phyloP scores from a whole-genome alignment of 2,888 invertebrate genomes.

The Axea sp. region DNA sequence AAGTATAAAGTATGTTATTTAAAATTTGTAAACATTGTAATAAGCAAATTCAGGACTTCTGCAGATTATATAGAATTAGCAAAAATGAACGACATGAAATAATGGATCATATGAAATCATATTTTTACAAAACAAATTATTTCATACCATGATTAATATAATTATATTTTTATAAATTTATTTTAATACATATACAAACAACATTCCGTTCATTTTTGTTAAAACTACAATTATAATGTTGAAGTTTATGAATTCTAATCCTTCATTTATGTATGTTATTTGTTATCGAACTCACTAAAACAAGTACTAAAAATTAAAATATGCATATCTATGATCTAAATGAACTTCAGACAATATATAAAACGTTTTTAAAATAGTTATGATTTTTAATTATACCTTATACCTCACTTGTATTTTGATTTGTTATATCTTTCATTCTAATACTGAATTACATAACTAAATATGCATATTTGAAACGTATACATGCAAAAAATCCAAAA shows the following conservation, averaged over 20 bases:
- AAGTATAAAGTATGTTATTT: no score
- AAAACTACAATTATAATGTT: conserved; percentile 73
- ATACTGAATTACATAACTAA: no score
- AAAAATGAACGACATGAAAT: conserved; percentile 44
- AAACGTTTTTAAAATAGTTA: conserved; percentile 34
- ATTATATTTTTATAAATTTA: conserved; percentile 37
- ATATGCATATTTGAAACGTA: no score
- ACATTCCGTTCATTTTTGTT: conserved; percentile 64
- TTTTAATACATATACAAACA: conserved; percentile 60
- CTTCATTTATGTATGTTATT: conserved; percentile 74
- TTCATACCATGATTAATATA: neutral
- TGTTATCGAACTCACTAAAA: conserved; percentile 70
- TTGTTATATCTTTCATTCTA: no score
- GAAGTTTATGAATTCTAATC: conserved; percentile 78
- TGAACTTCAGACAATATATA: conserved; percentile 60
- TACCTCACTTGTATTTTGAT: neutral
- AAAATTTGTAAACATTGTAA: conserved; percentile 9
- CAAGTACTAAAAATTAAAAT: conserved; percentile 52
- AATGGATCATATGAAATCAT: neutral
- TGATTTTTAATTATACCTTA: neutral
- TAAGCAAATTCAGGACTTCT: conserved; percentile 40
- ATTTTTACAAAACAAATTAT: neutral
- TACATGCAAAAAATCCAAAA: no score
- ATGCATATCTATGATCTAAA: conserved; percentile 53
- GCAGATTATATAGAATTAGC: conserved; percentile 35